phyloP scores from a whole-genome alignment of 2,113 vertebrate species.

The Thalassoma bifasciatum region DNA sequence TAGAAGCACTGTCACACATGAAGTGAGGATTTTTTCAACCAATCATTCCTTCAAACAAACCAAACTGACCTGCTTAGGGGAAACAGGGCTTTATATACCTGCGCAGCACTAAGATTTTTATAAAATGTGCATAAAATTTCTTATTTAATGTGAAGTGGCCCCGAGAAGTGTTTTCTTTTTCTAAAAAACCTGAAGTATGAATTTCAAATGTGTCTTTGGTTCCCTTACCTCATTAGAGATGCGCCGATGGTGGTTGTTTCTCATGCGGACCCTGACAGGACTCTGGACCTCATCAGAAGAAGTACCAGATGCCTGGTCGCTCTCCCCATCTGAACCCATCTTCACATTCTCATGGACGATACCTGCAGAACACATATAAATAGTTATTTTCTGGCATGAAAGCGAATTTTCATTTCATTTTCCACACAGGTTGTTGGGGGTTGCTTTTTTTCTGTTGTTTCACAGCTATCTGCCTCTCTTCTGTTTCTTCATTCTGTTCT shows the following conservation, averaged over 20 bases:
- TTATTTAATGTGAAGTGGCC: background rate
- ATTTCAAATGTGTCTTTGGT: background rate
- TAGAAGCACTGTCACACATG: too few species aligned
- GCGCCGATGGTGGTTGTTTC: conserved; percentile 82
- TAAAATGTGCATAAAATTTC: background rate
- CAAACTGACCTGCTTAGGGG: too few species aligned
- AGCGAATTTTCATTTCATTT: background rate
- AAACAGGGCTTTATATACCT: too few species aligned
- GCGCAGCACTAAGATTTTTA: too few species aligned
- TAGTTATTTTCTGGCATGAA: background rate
- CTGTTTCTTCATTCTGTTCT: background rate
- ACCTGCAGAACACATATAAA: conserved; percentile 59
- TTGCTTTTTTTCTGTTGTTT: conserved; percentile 13
- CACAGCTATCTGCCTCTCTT: background rate
- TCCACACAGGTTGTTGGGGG: background rate
- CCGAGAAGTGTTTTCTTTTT: background rate
- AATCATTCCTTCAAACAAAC: too few species aligned
- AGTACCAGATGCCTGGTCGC: conserved; percentile 82
- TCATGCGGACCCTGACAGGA: conserved; percentile 83
- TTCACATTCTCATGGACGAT: conserved; percentile 84
- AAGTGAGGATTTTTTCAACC: too few species aligned
- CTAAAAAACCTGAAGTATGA: background rate
- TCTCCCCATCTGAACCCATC: conserved; percentile 85
- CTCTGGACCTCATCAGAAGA: conserved; percentile 84
- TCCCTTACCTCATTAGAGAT: conserved; percentile 81